Conservation (phyloP, 1,140 invertebrate species). For the Drosophila bocqueti region DNA sequence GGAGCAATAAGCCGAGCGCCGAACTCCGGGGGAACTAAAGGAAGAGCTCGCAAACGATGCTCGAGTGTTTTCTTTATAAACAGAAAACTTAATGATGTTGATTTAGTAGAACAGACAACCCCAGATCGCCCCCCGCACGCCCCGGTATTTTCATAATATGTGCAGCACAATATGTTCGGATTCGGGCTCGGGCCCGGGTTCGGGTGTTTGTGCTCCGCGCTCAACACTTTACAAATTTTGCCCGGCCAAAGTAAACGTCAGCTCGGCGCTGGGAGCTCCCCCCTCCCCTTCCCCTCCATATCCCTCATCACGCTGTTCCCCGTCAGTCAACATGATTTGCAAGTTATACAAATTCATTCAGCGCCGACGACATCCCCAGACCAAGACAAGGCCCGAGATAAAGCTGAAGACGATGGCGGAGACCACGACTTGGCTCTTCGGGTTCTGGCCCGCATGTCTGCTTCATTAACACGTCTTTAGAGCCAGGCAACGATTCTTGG, state of each 20-base stretch:
- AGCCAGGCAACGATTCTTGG: slow-evolving; percentile 33
- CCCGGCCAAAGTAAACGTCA: slow-evolving; percentile 50
- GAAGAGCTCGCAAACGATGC: slow-evolving; percentile 65
- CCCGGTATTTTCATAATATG: slow-evolving; percentile 65
- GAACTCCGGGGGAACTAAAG: slow-evolving; percentile 35
- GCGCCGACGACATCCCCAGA: slow-evolving; percentile 23
- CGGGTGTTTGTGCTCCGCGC: slow-evolving; percentile 48
- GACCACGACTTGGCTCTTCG: slow-evolving; percentile 55
- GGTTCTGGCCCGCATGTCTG: slow-evolving; percentile 70
- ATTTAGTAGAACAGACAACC: slow-evolving; percentile 76
- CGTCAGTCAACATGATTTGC: slow-evolving; percentile 82
- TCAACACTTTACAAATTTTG: slow-evolving; percentile 70
- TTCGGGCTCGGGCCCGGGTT: slow-evolving; percentile 44
- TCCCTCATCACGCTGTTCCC: slow-evolving; percentile 29
- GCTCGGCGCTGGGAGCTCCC: slow-evolving; percentile 7
- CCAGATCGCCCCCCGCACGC: slow-evolving; percentile 17
- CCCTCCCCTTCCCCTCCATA: background rate
- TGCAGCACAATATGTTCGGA: slow-evolving; percentile 69
- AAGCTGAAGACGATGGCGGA: slow-evolving; percentile 26
- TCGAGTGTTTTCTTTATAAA: slow-evolving; percentile 83
- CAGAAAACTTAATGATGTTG: slow-evolving; percentile 83
- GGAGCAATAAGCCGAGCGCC: slow-evolving; percentile 60
- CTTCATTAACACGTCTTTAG: slow-evolving; percentile 82
- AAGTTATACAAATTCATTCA: slow-evolving; percentile 82
- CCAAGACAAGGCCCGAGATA: slow-evolving; percentile 10